Conservation (phyloP, 2,888 invertebrate species). For the Lasius fuliginosus region DNA sequence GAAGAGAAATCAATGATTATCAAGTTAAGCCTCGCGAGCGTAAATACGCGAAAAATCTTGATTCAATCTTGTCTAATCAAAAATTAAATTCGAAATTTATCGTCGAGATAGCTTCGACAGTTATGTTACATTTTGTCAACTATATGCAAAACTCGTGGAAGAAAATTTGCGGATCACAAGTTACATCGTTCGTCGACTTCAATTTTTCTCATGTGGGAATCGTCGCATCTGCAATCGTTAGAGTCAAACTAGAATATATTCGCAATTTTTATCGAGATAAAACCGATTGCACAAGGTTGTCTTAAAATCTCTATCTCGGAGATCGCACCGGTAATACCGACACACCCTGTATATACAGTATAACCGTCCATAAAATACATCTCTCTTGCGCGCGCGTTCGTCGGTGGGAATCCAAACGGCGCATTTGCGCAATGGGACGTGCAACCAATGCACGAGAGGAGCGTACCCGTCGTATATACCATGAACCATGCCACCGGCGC, state of each 20-base stretch:
- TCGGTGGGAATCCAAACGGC: slow-evolving; percentile 81
- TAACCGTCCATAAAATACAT: slow-evolving; percentile 79
- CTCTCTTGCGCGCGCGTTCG: slow-evolving; percentile 70
- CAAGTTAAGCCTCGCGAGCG: background rate
- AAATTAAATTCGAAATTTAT: background rate
- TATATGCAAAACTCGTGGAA: background rate
- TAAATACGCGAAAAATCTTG: slow-evolving; percentile 1
- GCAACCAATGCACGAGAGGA: slow-evolving; percentile 74
- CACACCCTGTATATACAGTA: slow-evolving; percentile 57
- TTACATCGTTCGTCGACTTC: background rate
- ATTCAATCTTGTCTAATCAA: background rate
- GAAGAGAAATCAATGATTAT: background rate
- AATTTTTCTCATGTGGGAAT: background rate
- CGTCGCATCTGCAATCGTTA: background rate
- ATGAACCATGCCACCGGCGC: slow-evolving; percentile 33
- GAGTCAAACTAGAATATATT: background rate
- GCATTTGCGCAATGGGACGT: slow-evolving; percentile 84
- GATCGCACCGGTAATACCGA: slow-evolving; percentile 47
- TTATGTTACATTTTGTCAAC: background rate
- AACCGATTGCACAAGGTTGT: background rate
- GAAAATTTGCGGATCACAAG: background rate
- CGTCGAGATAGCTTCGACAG: background rate
- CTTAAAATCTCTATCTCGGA: slow-evolving; percentile 13
- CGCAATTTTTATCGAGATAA: background rate
- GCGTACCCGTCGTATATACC: slow-evolving; percentile 43